Percentiles rank a stretch among this genome's conserved stretches.
phyloP scores from a whole-genome alignment of 2,797 vertebrate species.

The Rhincodon typus region DNA sequence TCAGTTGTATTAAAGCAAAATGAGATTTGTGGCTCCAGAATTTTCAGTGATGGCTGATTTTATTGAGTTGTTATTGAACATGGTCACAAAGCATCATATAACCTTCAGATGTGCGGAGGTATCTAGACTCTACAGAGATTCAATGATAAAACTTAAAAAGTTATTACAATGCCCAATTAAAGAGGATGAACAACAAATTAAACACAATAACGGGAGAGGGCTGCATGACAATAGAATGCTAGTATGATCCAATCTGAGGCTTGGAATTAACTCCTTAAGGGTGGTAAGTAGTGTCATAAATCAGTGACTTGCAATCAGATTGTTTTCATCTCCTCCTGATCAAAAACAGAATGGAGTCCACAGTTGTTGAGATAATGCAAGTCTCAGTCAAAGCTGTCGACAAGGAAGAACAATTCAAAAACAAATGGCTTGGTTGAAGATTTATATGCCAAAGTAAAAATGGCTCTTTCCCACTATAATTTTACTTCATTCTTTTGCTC shows the following conservation, averaged over 20 bases:
- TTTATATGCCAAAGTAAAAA: not conserved
- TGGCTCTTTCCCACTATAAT: not conserved
- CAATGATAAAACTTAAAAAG: constrained; percentile 25
- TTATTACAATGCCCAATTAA: constrained; percentile 32
- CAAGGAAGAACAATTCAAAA: not conserved
- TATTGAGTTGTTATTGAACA: constrained; percentile 36
- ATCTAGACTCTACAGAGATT: constrained; percentile 19
- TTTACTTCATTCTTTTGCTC: not conserved
- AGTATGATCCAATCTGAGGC: not conserved
- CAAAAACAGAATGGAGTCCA: not conserved
- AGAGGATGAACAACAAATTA: constrained; percentile 17
- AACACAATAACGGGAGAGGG: not conserved
- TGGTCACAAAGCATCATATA: constrained; percentile 35
- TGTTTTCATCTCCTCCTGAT: not conserved
- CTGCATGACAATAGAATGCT: not conserved
- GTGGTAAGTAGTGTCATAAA: not conserved
- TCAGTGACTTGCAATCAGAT: not conserved
- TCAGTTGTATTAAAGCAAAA: constrained; percentile 37
- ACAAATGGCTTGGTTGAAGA: not conserved
- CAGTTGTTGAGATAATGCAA: not conserved
- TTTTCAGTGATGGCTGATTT: constrained; percentile 34
- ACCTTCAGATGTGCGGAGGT: constrained; percentile 23
- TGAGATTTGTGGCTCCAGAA: constrained; percentile 37
- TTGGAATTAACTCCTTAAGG: constrained; percentile 8
- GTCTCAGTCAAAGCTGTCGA: not conserved